Evolutionary conservation across 1,140 invertebrate species (phyloP).

Genomic region (Drosophila sproati): DNA sequence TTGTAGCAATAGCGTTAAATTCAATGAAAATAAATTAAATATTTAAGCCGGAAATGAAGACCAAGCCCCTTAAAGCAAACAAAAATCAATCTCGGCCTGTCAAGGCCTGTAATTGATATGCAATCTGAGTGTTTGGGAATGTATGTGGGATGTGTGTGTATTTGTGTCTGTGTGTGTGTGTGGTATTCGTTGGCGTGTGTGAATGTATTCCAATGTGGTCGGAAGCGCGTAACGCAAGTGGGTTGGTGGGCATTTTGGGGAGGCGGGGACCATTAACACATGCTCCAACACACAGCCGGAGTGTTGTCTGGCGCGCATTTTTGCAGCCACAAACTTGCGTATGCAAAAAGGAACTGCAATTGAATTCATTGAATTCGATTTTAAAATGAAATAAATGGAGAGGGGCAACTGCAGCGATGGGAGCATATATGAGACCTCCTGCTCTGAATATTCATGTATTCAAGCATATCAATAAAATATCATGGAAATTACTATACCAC

Average conservation of each 20-base stretch:
- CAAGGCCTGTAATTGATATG: slow-evolving; percentile 51
- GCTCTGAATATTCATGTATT: slow-evolving; percentile 4
- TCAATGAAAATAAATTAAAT: slow-evolving; percentile 4
- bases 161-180: slow-evolving; percentile 4
- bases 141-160: neutral
- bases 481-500: neutral
- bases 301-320: slow-evolving; percentile 37
- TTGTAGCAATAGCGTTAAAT: neutral
- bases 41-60: slow-evolving; percentile 17
- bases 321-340: slow-evolving; percentile 74
- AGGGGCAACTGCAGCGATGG: neutral
- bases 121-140: slow-evolving; percentile 34
- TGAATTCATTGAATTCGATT: slow-evolving; percentile 81
- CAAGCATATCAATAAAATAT: neutral
- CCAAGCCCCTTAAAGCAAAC: slow-evolving; percentile 36
- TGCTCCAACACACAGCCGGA: slow-evolving; percentile 30
- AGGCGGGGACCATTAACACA: slow-evolving; percentile 44
- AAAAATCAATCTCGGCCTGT: slow-evolving; percentile 57
- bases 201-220: slow-evolving; percentile 33
- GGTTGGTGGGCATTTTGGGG: neutral
- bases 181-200: slow-evolving; percentile 11
- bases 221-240: neutral
- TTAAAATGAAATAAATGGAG: slow-evolving; percentile 67
- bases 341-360: slow-evolving; percentile 76
- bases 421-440: neutral